These are phyloP conservation scores for Chrosomus eos DNA, from an alignment of 2,797 vertebrate genomes.

Conservation along the genomic window DNA sequence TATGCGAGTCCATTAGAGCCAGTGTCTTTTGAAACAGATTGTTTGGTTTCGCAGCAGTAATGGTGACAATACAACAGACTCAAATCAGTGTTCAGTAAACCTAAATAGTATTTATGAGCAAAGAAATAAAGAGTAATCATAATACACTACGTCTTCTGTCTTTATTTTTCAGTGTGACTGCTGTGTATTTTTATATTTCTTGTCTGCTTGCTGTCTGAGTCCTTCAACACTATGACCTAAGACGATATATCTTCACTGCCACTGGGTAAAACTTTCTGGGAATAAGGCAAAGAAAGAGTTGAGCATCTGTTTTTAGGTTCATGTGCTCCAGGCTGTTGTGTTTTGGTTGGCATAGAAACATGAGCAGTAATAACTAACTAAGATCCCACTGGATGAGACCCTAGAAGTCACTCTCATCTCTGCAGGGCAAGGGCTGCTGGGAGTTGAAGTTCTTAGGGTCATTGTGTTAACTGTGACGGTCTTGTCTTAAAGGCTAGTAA, in stretches of 20 bases:
- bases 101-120: slow-evolving; percentile 7
- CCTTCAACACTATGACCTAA: background rate
- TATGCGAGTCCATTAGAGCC: background rate
- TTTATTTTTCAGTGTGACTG: background rate
- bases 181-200: background rate
- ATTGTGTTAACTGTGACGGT: slow-evolving; percentile 7
- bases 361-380: slow-evolving; percentile 6
- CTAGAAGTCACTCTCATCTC: slow-evolving; percentile 6
- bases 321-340: slow-evolving; percentile 14
- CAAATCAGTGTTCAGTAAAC: background rate
- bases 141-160: background rate
- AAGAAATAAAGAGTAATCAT: background rate
- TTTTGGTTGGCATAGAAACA: slow-evolving; percentile 33
- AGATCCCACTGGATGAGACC: slow-evolving; percentile 22
- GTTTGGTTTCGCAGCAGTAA: background rate
- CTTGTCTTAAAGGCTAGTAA: slow-evolving; percentile 2
- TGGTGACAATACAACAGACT: background rate
- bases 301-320: slow-evolving; percentile 38
- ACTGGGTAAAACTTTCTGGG: background rate
- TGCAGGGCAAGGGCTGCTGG: slow-evolving; percentile 35
- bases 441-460: slow-evolving; percentile 25
- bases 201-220: background rate
- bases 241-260: background rate
- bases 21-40: background rate
- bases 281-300: background rate